These are phyloP conservation scores for Nipponacmea schrenckii DNA, from an alignment of 2,888 invertebrate species.

Conservation along the genomic window DNA sequence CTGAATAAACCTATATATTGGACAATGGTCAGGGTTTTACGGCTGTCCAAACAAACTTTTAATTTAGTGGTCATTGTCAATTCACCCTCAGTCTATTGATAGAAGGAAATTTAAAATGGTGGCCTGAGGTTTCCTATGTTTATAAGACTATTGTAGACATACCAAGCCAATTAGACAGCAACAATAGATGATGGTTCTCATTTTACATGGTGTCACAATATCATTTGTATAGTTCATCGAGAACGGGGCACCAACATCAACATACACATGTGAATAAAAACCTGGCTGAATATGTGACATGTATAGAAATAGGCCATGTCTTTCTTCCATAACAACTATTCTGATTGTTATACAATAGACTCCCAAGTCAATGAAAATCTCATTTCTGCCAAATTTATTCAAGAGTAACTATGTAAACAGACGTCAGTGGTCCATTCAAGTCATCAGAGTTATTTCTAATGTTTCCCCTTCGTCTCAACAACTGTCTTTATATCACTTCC, in stretches of 20 bases:
- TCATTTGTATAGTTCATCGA: too few relatives aligned
- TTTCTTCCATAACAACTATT: not conserved
- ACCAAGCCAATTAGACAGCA: not conserved
- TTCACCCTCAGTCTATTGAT: not conserved
- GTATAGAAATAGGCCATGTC: too few relatives aligned
- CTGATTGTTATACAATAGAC: not conserved
- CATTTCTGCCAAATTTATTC: slow-evolving; percentile 20
- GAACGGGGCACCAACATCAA: too few relatives aligned
- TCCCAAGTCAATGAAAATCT: slow-evolving; percentile 11
- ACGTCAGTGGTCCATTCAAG: slow-evolving; percentile 2
- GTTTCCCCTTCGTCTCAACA: too few relatives aligned
- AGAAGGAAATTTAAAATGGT: slow-evolving; percentile 3
- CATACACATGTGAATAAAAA: too few relatives aligned
- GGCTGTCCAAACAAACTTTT: slow-evolving; percentile 8
- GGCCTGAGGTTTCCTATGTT: not conserved
- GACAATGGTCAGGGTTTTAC: not conserved
- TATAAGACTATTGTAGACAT: not conserved
- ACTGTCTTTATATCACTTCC: too few relatives aligned
- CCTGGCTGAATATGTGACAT: too few relatives aligned
- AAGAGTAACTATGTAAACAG: slow-evolving; percentile 14
- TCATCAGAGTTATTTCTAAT: too few relatives aligned
- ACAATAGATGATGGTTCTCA: not conserved
- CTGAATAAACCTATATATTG: not conserved
- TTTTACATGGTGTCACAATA: not conserved
- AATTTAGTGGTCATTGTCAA: not conserved